Evolutionary conservation across 2,888 invertebrate species (phyloP).

Genomic region (Syritta pipiens): DNA sequence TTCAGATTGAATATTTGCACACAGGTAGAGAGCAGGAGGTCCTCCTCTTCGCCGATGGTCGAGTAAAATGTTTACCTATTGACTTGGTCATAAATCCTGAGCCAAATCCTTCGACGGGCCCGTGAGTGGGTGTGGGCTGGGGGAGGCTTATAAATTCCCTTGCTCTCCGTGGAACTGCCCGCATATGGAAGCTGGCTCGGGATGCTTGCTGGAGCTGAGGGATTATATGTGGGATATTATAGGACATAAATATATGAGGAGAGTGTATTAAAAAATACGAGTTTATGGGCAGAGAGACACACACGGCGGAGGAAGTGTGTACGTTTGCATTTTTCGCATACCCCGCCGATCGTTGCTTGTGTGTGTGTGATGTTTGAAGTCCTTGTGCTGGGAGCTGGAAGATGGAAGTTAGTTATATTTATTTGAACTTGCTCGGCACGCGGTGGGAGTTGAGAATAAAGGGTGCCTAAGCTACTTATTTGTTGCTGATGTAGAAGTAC

Average conservation of each 20-base stretch:
- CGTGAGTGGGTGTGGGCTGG: conserved; percentile 7
- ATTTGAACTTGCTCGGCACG: background rate
- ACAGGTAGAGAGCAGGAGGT: background rate
- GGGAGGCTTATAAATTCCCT: conserved; percentile 2
- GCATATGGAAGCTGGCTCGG: conserved; percentile 8
- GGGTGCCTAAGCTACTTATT: conserved; percentile 40
- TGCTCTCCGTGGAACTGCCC: background rate
- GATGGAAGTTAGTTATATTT: background rate
- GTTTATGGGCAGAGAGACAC: conserved; percentile 39
- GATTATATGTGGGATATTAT: conserved; percentile 34
- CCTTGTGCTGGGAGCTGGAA: too few relatives aligned
- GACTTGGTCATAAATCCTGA: conserved; percentile 51
- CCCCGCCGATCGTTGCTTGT: background rate
- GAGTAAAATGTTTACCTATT: conserved; percentile 59
- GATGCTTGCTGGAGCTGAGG: background rate
- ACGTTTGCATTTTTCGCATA: conserved; percentile 48
- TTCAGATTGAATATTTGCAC: conserved; percentile 40
- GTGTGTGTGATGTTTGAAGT: conserved; percentile 18
- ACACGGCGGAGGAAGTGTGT: too few relatives aligned
- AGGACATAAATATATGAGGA: conserved; percentile 45
- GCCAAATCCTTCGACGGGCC: conserved; percentile 54
- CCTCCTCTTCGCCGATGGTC: background rate
- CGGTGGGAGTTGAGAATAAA: background rate
- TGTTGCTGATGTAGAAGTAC: conserved; percentile 44
- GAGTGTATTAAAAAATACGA: conserved; percentile 64